phyloP scores from a whole-genome alignment of 1,140 invertebrate species.

The Orius laevigatus region DNA sequence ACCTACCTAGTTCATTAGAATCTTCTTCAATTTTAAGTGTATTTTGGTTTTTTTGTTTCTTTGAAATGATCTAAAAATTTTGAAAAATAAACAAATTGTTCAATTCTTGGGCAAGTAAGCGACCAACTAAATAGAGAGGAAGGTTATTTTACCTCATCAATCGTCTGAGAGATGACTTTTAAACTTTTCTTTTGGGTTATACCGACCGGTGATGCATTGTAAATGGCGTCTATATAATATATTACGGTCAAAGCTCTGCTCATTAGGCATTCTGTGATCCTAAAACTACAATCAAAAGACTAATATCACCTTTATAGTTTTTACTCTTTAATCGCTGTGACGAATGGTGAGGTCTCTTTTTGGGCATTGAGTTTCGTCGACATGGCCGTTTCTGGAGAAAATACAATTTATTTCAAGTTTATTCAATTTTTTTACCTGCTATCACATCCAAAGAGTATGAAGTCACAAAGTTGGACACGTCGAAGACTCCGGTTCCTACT shows the following conservation, averaged over 20 bases:
- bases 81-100: neutral
- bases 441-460: slow-evolving; percentile 2
- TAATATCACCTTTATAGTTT: neutral
- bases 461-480: neutral
- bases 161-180: neutral
- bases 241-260: neutral
- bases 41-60: neutral
- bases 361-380: slow-evolving; percentile 1
- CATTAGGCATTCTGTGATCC: slow-evolving; percentile 3
- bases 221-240: slow-evolving; percentile 2
- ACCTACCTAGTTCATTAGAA: neutral
- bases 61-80: neutral
- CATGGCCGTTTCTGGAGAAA: slow-evolving; percentile 2
- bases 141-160: neutral
- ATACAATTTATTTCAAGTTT: neutral
- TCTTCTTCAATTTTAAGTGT: neutral
- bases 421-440: neutral
- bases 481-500: slow-evolving; percentile 1
- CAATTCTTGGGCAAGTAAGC: neutral
- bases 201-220: neutral
- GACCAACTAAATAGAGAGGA: neutral
- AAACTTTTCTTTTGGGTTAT: neutral
- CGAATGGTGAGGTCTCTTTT: neutral
- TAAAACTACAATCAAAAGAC: neutral
- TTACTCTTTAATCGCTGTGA: neutral